A percentile compares a stretch with the other conserved stretches of the same genome.
Evolutionary conservation across 2,797 vertebrate species (phyloP).

Genomic region (Neosalanx taihuensis): DNA sequence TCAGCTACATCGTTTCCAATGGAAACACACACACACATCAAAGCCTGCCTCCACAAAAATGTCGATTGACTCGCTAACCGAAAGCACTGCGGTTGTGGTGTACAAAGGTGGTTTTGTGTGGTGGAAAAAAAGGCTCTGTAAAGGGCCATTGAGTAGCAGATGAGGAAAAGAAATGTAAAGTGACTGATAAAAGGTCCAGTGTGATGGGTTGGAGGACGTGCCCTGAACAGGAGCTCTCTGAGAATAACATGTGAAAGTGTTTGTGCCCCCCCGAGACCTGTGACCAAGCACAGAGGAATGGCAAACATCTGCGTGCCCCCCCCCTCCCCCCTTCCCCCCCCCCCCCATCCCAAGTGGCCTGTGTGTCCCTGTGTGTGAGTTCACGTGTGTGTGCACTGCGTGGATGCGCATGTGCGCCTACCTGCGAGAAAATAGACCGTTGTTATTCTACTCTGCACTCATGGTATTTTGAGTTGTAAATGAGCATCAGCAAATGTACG

Average conservation of each 20-base stretch:
- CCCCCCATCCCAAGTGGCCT: neutral
- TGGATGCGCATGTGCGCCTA: neutral
- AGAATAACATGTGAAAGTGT: slow-evolving; percentile 31
- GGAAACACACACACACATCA: slow-evolving; percentile 63
- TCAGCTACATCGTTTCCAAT: slow-evolving; percentile 42
- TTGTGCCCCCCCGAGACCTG: slow-evolving; percentile 26
- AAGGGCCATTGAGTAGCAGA: slow-evolving; percentile 59
- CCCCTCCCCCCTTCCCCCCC: too few species aligned
- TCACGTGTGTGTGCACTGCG: slow-evolving; percentile 1
- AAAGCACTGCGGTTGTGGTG: slow-evolving; percentile 17
- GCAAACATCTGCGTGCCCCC: slow-evolving; percentile 37
- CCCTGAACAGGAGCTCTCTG: slow-evolving; percentile 54
- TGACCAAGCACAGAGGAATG: slow-evolving; percentile 46
- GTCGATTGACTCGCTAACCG: slow-evolving; percentile 34
- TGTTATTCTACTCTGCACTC: too few species aligned
- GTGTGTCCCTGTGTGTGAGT: neutral
- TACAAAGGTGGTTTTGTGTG: slow-evolving; percentile 67
- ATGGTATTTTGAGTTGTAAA: too few species aligned
- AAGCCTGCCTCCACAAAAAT: slow-evolving; percentile 38
- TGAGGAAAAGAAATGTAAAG: slow-evolving; percentile 53
- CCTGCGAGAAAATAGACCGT: too few species aligned
- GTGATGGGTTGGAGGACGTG: slow-evolving; percentile 54
- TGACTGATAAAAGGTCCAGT: slow-evolving; percentile 62
- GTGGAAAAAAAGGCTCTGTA: slow-evolving; percentile 60
- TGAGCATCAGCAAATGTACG: too few species aligned